A percentile compares a stretch with the other conserved stretches of the same genome.
phyloP scores from a whole-genome alignment of 2,888 invertebrate genomes.

The Sabellastarte sp. region DNA sequence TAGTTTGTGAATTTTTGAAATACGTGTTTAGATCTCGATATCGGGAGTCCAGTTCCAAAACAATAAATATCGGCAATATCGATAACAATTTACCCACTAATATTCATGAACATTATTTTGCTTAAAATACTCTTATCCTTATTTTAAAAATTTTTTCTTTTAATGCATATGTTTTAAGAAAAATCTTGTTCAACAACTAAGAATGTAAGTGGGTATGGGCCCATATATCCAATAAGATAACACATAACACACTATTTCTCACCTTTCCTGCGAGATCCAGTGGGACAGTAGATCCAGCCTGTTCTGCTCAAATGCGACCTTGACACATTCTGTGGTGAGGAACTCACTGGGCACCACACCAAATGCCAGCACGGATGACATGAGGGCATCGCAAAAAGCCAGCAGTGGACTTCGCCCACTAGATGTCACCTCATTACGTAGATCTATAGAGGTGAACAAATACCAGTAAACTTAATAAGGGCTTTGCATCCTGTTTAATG shows the following conservation, averaged over 20 bases:
- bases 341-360: constrained; percentile 44
- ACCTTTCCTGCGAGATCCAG: constrained; percentile 58
- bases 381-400: constrained; percentile 55
- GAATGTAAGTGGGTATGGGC: no score
- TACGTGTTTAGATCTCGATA: no score
- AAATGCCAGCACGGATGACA: constrained; percentile 51
- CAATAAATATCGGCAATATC: no score
- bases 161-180: background rate
- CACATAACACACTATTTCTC: constrained; percentile 3
- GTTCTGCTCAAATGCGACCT: constrained; percentile 49
- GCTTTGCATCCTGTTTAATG: no score
- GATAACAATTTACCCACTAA: no score
- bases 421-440: background rate
- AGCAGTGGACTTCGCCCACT: constrained; percentile 43
- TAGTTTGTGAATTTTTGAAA: no score
- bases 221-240: background rate
- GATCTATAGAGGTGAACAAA: background rate
- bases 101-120: no score
- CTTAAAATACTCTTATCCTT: background rate
- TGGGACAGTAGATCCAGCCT: constrained; percentile 52
- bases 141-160: background rate
- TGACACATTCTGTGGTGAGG: constrained; percentile 51
- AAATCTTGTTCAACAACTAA: background rate
- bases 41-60: no score
- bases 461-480: no score